Base-by-base conservation (phyloP, 2,888 invertebrate genomes). In the Tupiocoris notatus region DNA sequence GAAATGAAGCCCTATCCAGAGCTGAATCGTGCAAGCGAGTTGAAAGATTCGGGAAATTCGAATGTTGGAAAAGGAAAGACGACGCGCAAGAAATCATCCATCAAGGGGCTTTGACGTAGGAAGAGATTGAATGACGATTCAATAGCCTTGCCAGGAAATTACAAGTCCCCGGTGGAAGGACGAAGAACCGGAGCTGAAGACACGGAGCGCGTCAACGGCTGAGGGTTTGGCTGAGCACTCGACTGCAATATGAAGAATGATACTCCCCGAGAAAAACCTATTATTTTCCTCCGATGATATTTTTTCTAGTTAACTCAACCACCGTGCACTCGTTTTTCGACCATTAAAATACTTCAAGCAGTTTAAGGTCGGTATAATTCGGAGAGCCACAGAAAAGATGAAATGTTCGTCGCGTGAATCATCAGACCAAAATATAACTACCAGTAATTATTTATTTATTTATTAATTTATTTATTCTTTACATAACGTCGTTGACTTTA, bases 61-160 rank as follows among this genome's bases (percentile, higher is more conserved):
- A 18, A n/a, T 18, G 9, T 24, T 54, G 23, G 23, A 23, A 12
- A 65, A 23, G 58, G 6, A 23, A 1, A 39, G 24, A 25, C 21
- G 18, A 18, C 59, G n/a, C 18, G 7, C 58, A 63, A 21, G 22
- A 64, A 63, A 65, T 75, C 75, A 75, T 75, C 75, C 64, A 75
- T 75, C 75, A 75, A 65, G 23, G 64, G 25, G 58, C 23, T 64
- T 66, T 75, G 75, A 75, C 75, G 65, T 58, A 20, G 23, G 16
- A 54, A 65, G 75, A 75, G 75, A 75, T 75, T 75, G 75, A 75
- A 75, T 75, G 75, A 75, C 75, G 75, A 75, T 75, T 75, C 75
- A 75, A 75, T 75, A 64, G 65, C 24, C 65, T 17, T 57, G 20
- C 24, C 75, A 75, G 75, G 75, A 75, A 75, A 75, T 75, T 75